Percentiles rank a stretch among this genome's conserved stretches.
Evolutionary conservation across 1,140 invertebrate species (phyloP).

Genomic region (Drosophila neocordata): DNA sequence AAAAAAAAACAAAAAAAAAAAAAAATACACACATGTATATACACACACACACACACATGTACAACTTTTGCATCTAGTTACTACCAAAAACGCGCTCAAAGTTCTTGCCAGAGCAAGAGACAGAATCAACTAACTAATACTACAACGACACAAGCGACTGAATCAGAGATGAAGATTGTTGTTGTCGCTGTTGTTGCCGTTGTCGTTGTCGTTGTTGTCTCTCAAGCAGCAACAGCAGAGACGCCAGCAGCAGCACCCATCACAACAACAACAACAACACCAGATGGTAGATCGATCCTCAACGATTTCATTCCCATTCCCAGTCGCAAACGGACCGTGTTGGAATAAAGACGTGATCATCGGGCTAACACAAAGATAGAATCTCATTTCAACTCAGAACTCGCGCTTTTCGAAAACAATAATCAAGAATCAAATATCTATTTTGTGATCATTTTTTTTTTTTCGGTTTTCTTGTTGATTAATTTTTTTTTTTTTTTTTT

Average conservation of each 20-base stretch:
- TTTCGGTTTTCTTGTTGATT: constrained; percentile 19
- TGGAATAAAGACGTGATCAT: constrained; percentile 76
- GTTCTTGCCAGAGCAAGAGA: constrained; percentile 19
- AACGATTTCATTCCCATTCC: constrained; percentile 64
- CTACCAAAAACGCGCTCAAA: constrained; percentile 43
- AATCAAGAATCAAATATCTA: constrained; percentile 26
- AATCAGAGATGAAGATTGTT: neutral
- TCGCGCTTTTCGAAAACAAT: constrained; percentile 36
- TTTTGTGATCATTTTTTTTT: constrained; percentile 7
- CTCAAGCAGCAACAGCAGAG: constrained; percentile 23
- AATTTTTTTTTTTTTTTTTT: neutral
- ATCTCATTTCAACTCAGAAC: constrained; percentile 23
- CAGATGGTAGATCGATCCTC: constrained; percentile 59
- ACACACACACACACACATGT: neutral
- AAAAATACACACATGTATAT: neutral
- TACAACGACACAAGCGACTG: constrained; percentile 3
- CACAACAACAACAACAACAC: constrained; percentile 23
- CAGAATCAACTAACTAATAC: neutral
- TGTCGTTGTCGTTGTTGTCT: constrained; percentile 3
- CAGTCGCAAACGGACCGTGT: constrained; percentile 75
- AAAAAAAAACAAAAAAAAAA: constrained; percentile 2
- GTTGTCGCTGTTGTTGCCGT: neutral
- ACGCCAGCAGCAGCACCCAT: constrained; percentile 20
- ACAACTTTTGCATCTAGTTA: constrained; percentile 28
- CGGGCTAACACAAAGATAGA: constrained; percentile 49